Conservation (phyloP, 2,113 vertebrate genomes). For the Buteo buteo region DNA sequence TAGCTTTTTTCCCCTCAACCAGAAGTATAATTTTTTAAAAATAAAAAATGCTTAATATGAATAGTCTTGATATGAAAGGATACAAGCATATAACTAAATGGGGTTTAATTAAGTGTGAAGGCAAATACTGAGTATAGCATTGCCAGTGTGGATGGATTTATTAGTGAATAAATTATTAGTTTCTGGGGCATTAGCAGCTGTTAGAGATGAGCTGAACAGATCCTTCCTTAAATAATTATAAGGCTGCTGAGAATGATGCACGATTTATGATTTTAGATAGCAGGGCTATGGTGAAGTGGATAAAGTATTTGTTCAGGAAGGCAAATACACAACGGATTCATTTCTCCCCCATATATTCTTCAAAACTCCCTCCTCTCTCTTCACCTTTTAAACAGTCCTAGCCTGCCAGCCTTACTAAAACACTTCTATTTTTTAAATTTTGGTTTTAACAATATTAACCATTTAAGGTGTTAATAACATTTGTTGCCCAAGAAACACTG, state of each 20-base stretch:
- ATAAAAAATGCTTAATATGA: not conserved
- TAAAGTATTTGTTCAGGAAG: not conserved
- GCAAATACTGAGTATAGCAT: not conserved
- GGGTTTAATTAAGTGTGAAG: not conserved
- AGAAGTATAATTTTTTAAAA: not conserved
- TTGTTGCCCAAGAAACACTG: no score
- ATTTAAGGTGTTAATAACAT: no score
- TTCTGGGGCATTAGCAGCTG: not conserved
- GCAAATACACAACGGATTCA: not conserved
- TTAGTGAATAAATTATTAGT: not conserved
- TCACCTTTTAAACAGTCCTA: not conserved
- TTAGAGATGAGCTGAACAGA: not conserved
- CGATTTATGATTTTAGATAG: not conserved
- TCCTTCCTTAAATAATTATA: not conserved
- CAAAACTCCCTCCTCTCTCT: not conserved
- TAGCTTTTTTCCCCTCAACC: not conserved
- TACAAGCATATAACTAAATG: not conserved
- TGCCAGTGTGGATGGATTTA: not conserved
- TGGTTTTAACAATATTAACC: no score
- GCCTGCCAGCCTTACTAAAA: not conserved
- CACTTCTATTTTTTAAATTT: not conserved
- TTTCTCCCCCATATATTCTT: not conserved
- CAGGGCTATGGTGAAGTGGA: not conserved
- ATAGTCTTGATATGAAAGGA: not conserved
- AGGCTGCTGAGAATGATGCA: not conserved